These are phyloP conservation scores for Psilopsiagon aurifrons DNA, from an alignment of 2,113 vertebrate species.

Conservation along the genomic window DNA sequence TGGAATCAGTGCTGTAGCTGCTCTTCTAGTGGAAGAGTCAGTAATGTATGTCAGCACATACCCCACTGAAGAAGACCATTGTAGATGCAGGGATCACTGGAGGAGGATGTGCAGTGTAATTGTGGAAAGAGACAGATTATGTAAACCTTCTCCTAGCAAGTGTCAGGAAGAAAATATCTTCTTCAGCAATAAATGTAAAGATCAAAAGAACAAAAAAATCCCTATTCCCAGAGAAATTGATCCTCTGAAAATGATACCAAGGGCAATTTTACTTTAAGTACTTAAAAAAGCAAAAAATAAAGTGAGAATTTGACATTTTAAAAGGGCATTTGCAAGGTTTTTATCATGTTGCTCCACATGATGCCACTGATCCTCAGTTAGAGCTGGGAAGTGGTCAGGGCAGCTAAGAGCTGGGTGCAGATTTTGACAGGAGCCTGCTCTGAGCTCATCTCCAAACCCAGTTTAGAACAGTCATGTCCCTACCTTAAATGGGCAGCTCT, in stretches of 20 bases:
- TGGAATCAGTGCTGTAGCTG: background rate
- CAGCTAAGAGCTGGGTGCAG: background rate
- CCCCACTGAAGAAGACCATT: accelerated
- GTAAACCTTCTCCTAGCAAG: background rate
- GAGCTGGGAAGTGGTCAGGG: background rate
- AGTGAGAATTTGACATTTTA: background rate
- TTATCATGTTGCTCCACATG: background rate
- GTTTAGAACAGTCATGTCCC: background rate
- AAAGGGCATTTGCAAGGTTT: background rate
- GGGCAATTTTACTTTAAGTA: background rate
- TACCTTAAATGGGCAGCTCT: background rate
- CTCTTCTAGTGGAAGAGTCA: background rate
- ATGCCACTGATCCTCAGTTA: background rate
- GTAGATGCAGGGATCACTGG: background rate
- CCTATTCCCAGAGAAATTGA: background rate
- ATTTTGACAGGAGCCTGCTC: background rate
- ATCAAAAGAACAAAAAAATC: background rate
- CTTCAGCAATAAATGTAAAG: background rate
- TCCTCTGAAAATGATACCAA: background rate
- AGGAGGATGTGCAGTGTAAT: background rate
- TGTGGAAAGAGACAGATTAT: background rate
- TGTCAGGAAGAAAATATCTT: background rate
- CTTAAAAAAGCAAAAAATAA: background rate
- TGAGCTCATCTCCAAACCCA: background rate
- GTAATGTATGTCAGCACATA: background rate